Evolutionary conservation across 2,888 invertebrate genomes (phyloP).

Genomic region (Cryptocheilus praepositus): DNA sequence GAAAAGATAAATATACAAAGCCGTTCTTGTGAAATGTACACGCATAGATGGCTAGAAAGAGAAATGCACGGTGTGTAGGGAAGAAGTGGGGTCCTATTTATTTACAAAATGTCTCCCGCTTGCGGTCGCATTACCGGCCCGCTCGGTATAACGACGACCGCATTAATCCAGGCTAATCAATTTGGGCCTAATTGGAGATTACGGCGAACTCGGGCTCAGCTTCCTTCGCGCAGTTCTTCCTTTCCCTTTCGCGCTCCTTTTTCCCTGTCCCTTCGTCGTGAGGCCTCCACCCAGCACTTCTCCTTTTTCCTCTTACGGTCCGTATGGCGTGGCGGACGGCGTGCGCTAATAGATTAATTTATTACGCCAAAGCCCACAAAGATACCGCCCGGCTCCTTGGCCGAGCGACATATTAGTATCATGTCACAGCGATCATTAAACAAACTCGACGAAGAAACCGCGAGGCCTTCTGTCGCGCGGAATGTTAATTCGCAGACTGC

Average conservation of each 20-base stretch:
- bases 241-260: conserved; percentile 23
- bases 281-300: not conserved
- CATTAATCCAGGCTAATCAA: conserved; percentile 71
- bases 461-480: conserved; percentile 48
- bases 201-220: conserved; percentile 55
- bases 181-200: conserved; percentile 73
- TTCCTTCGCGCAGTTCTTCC: too few relatives aligned
- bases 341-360: conserved; percentile 73
- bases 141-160: conserved; percentile 31
- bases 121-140: conserved; percentile 18
- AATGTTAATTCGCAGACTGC: conserved; percentile 62
- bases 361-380: conserved; percentile 71
- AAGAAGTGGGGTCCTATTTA: conserved; percentile 18
- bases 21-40: too few relatives aligned
- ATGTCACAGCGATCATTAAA: conserved; percentile 69
- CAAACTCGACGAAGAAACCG: conserved; percentile 33
- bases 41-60: too few relatives aligned
- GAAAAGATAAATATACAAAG: too few relatives aligned
- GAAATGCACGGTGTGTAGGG: too few relatives aligned
- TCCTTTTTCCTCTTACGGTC: conserved; percentile 14
- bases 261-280: conserved; percentile 9
- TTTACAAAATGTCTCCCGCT: conserved; percentile 8
- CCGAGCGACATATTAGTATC: conserved; percentile 70
- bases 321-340: conserved; percentile 45
- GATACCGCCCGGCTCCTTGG: conserved; percentile 62